phyloP scores from a whole-genome alignment of 2,797 vertebrate genomes.

The Acanthurus lineatus region DNA sequence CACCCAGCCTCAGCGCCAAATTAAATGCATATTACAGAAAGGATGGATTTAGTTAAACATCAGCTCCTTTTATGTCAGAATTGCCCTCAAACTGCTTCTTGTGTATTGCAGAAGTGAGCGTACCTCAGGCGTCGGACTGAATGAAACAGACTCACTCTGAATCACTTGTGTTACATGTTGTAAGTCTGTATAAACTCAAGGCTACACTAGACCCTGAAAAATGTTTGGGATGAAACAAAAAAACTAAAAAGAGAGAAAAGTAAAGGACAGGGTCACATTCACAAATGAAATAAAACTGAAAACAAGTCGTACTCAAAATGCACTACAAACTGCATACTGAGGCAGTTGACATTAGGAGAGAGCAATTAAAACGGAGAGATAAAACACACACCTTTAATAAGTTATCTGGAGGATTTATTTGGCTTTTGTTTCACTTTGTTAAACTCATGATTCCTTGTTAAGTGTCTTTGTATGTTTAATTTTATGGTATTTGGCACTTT shows the following conservation, averaged over 20 bases:
- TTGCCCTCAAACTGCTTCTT: conserved; percentile 32
- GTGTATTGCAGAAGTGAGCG: conserved; percentile 49
- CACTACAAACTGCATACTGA: not conserved
- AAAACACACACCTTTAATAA: not conserved
- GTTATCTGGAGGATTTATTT: not conserved
- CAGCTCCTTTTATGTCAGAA: conserved; percentile 20
- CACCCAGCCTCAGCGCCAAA: conserved; percentile 5
- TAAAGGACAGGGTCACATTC: not conserved
- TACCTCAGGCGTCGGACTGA: conserved; percentile 34
- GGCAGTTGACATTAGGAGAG: too few relatives aligned
- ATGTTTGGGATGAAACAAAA: not conserved
- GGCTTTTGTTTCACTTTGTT: not conserved
- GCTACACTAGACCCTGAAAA: not conserved
- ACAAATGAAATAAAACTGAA: not conserved
- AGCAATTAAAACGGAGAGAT: too few relatives aligned
- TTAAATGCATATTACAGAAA: conserved; percentile 34
- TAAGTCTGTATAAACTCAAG: conserved; percentile 2
- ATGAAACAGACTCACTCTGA: conserved; percentile 27
- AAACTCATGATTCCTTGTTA: not conserved
- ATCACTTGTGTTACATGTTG: conserved; percentile 27
- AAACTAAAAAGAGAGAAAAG: not conserved
- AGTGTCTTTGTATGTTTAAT: not conserved
- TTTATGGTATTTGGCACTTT: too few relatives aligned
- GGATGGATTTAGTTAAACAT: conserved; percentile 50
- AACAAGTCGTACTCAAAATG: not conserved